Conservation (phyloP, 2,888 invertebrate genomes). For the Amblyjoppa proteus region DNA sequence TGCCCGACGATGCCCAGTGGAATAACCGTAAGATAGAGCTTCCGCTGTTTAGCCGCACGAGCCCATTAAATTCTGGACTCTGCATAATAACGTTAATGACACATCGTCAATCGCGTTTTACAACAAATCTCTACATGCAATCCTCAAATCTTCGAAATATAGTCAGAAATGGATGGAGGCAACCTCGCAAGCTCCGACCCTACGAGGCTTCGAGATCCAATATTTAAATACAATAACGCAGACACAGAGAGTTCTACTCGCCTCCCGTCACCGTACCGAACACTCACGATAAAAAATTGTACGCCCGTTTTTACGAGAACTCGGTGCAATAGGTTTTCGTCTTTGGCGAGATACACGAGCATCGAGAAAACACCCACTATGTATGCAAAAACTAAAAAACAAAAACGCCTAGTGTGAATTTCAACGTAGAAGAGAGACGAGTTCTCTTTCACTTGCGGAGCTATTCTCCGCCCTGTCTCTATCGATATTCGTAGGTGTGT, state of each 20-base stretch:
- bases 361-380: neutral
- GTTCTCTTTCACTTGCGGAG: neutral
- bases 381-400: neutral
- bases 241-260: neutral
- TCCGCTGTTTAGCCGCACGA: neutral
- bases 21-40: neutral
- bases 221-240: slow-evolving; percentile 45
- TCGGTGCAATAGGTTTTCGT: neutral
- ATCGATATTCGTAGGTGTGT: neutral
- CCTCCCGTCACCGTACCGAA: neutral
- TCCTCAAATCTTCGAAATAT: neutral
- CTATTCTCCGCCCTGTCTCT: neutral
- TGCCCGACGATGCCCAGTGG: neutral
- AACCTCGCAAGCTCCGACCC: slow-evolving; percentile 58
- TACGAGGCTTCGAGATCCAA: slow-evolving; percentile 63
- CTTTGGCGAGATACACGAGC: neutral
- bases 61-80: neutral
- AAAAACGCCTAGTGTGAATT: neutral
- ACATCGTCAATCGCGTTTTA: neutral
- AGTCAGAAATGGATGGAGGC: neutral
- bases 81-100: neutral
- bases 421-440: neutral
- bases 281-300: neutral
- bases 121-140: neutral
- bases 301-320: neutral